Evolutionary conservation across 1,140 invertebrate genomes (phyloP).

Genomic region (Chelonus insularis): DNA sequence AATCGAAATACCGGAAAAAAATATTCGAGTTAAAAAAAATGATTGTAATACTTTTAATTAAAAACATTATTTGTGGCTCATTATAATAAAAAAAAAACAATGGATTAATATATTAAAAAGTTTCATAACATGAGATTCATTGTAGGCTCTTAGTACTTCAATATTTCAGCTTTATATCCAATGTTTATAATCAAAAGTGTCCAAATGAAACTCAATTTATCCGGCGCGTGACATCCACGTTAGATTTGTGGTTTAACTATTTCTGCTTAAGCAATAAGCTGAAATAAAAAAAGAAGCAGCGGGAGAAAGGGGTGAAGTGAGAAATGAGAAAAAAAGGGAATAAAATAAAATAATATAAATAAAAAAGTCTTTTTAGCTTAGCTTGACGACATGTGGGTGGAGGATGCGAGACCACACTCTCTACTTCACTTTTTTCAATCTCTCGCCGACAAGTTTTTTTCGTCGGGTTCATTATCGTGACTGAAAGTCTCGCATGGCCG

Average conservation of each 20-base stretch:
- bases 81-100: too few species aligned
- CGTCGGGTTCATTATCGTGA: conserved; percentile 27
- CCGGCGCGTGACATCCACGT: conserved; percentile 23
- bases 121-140: too few species aligned
- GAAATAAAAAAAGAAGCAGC: neutral
- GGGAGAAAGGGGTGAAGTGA: neutral
- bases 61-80: too few species aligned
- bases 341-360: conserved; percentile 30
- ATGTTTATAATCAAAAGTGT: too few species aligned
- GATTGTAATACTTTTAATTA: too few species aligned
- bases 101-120: too few species aligned
- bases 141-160: too few species aligned
- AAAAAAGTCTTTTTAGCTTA: neutral
- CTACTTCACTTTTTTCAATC: conserved; percentile 11
- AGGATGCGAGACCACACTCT: conserved; percentile 23
- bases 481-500: conserved; percentile 16
- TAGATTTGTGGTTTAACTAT: conserved; percentile 10
- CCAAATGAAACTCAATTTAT: too few species aligned
- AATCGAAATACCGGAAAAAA: too few species aligned
- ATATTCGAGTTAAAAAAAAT: too few species aligned
- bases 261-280: conserved; percentile 17
- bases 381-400: conserved; percentile 35
- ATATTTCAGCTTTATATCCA: too few species aligned
- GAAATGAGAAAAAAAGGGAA: conserved; percentile 20
- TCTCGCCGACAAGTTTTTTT: conserved; percentile 12